phyloP scores from a whole-genome alignment of 2,113 vertebrate species.

The Dascyllus trimaculatus region DNA sequence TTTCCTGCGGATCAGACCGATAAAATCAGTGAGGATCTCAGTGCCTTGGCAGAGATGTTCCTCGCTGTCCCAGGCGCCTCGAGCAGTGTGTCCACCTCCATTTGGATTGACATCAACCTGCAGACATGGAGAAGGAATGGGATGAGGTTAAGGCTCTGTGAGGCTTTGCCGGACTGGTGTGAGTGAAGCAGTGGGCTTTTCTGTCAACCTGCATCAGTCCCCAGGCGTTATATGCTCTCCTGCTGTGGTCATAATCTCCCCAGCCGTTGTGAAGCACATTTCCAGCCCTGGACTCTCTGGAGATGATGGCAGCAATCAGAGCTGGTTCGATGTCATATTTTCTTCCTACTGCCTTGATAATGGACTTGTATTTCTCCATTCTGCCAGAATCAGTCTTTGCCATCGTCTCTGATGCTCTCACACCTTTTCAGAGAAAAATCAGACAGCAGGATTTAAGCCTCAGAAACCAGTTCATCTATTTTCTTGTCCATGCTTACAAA shows the following conservation, averaged over 20 bases:
- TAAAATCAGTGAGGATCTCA: slow-evolving; percentile 27
- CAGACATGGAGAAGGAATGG: background rate
- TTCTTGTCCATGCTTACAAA: no score
- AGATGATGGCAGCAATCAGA: slow-evolving; percentile 76
- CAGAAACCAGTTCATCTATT: no score
- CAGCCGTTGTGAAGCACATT: background rate
- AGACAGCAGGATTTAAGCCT: no score
- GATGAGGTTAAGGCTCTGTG: background rate
- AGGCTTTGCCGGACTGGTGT: no score
- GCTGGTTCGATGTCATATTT: slow-evolving; percentile 36
- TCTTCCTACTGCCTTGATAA: slow-evolving; percentile 4
- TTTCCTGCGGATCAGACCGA: background rate
- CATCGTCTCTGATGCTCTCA: slow-evolving; percentile 43
- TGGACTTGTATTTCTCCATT: slow-evolving; percentile 48
- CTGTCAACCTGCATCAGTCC: slow-evolving; percentile 70
- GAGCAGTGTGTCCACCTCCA: background rate
- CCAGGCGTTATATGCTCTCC: slow-evolving; percentile 32
- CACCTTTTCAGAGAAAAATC: slow-evolving; percentile 30
- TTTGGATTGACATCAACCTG: slow-evolving; percentile 59
- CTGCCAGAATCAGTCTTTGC: slow-evolving; percentile 33
- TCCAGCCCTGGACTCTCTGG: slow-evolving; percentile 74
- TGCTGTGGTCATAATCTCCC: slow-evolving; percentile 58
- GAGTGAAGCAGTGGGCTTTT: background rate
- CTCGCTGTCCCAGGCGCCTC: slow-evolving; percentile 38
- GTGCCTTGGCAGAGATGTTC: slow-evolving; percentile 50